Evolutionary conservation across 2,888 invertebrate species (phyloP), one percentile per base, ranked within the genome.

Genomic region (Mythimna impura): DNA sequence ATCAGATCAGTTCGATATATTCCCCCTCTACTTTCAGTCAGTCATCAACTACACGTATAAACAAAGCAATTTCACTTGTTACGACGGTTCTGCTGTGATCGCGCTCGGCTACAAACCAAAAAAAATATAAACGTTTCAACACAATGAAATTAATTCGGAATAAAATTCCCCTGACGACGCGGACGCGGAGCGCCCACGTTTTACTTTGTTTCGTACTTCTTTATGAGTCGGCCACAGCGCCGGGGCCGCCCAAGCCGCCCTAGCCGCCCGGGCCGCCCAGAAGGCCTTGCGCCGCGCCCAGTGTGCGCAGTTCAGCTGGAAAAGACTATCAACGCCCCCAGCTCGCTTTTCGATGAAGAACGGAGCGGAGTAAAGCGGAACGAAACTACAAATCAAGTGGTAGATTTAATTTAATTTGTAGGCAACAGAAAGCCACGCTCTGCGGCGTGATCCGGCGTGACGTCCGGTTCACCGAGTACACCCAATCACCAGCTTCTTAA

Each of bases 71-170:
- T n/a, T n/a, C n/a, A n/a, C n/a, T n/a, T n/a, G n/a, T n/a, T n/a
- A n/a, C n/a, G n/a, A n/a, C n/a, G n/a, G n/a, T n/a, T n/a, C n/a
- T n/a, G n/a, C n/a, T n/a, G n/a, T n/a, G n/a, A n/a, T n/a, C n/a
- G 52, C 70, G 34, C 60, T 52, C 50, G 43, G 10, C 25, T 2
- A 40, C 30, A 34, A 40, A 47, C 50, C 40, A 50, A 25, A 52
- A 40, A 25, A 65, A 65, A 66, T 52, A 71, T 43, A 73, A 82
- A 71, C 47, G 22, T 63, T 40, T 52, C 61, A 54, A 50, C 55
- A 61, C 75, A 76, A 47, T 76, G 34, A 74, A 76, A 84, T 81
- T 76, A 78, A 76, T 84, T 86, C 66, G 30, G 62, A 66, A 76
- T 84, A 69, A 75, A 80, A 75, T 54, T 73, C 66, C 73, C 71